Percentiles rank a stretch among this genome's conserved stretches.
These are phyloP conservation scores for Amphipyra berbera DNA, from an alignment of 2,888 invertebrate species.

Conservation along the genomic window DNA sequence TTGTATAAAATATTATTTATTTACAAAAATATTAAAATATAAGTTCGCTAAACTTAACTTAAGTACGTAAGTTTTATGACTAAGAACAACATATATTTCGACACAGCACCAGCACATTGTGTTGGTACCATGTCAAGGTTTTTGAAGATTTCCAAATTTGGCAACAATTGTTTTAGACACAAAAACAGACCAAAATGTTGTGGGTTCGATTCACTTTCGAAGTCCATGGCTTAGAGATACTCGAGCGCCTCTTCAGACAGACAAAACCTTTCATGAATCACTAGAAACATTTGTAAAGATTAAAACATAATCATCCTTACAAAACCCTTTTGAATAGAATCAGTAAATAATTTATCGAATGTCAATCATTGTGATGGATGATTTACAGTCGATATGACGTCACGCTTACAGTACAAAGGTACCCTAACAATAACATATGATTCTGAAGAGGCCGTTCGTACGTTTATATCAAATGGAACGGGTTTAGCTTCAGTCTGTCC, in stretches of 20 bases:
- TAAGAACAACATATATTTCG: conserved; percentile 79
- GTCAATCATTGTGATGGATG: conserved; percentile 45
- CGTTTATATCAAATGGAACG: conserved; percentile 76
- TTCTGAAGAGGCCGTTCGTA: conserved; percentile 64
- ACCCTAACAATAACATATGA: conserved; percentile 44
- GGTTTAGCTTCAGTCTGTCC: conserved; percentile 86
- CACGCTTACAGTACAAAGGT: conserved; percentile 15
- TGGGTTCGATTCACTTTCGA: conserved; percentile 52
- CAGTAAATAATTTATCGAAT: conserved; percentile 38
- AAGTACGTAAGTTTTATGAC: conserved; percentile 77
- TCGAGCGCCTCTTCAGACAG: conserved; percentile 84
- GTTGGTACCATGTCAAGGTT: conserved; percentile 80
- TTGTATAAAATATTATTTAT: conserved; percentile 74
- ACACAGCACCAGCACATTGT: conserved; percentile 77
- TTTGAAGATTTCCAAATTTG: conserved; percentile 75
- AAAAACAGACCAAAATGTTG: conserved; percentile 51
- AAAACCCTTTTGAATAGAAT: conserved; percentile 28
- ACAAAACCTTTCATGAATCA: conserved; percentile 56
- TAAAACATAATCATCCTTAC: conserved; percentile 26
- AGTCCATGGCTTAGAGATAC: conserved; percentile 43
- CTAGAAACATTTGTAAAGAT: conserved; percentile 28
- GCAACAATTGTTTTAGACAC: conserved; percentile 69
- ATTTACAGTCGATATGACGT: conserved; percentile 40
- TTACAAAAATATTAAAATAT: conserved; percentile 75
- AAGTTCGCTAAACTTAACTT: conserved; percentile 73